A percentile compares a stretch with the other conserved stretches of the same genome.
phyloP scores from a whole-genome alignment of 2,797 vertebrate species.

The Crax fasciolata region DNA sequence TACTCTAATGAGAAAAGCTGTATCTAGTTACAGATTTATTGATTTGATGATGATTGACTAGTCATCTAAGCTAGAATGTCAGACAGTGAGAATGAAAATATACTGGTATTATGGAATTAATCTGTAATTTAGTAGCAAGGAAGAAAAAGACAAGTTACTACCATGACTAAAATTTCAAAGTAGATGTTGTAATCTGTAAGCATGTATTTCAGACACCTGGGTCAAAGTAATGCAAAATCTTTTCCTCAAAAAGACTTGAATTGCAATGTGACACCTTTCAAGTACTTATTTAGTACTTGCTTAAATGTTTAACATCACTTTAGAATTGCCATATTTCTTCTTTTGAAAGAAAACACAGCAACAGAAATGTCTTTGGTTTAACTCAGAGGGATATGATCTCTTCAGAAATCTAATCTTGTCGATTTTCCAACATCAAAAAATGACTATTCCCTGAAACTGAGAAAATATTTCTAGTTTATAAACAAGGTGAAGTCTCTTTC shows the following conservation, averaged over 20 bases:
- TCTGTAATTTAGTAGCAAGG: neutral
- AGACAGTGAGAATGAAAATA: neutral
- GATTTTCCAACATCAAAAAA: slow-evolving; percentile 32
- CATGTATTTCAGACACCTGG: neutral
- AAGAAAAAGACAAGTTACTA: fast-evolving
- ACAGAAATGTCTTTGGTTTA: slow-evolving; percentile 28
- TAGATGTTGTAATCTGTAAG: neutral
- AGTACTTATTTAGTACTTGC: neutral
- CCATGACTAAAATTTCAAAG: neutral
- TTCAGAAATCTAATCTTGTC: slow-evolving; percentile 25
- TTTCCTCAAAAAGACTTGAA: neutral
- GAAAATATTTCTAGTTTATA: slow-evolving; percentile 56
- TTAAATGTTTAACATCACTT: neutral
- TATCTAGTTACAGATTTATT: neutral
- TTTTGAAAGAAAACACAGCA: slow-evolving; percentile 10
- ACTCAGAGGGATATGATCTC: neutral
- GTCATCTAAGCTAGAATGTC: neutral
- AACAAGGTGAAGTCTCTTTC: slow-evolving; percentile 50
- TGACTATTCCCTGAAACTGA: slow-evolving; percentile 13
- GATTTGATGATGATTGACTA: neutral
- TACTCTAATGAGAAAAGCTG: neutral
- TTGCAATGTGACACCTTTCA: neutral
- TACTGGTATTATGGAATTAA: neutral
- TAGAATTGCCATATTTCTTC: neutral
- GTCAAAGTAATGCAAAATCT: neutral